phyloP scores from a whole-genome alignment of 1,140 invertebrate genomes.

The Lasioglossum albipes region DNA sequence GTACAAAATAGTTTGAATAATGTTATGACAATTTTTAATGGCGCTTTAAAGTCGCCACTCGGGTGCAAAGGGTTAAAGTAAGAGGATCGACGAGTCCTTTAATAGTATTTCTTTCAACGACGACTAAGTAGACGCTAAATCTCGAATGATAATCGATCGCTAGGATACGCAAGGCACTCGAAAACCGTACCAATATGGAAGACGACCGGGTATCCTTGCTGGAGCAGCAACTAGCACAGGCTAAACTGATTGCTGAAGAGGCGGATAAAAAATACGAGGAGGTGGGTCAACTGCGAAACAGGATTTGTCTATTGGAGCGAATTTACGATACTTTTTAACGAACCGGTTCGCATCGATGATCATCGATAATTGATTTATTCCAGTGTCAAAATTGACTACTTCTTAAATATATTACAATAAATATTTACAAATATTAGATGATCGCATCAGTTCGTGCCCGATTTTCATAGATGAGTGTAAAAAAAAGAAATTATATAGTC shows the following conservation, averaged over 20 bases:
- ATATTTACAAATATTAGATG: too few relatives aligned
- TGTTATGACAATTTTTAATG: too few relatives aligned
- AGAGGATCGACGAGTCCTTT: not conserved
- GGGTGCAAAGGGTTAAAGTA: too few relatives aligned
- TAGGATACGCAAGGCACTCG: constrained; percentile 99
- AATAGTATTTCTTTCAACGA: constrained; percentile 61
- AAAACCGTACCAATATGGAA: constrained; percentile 99
- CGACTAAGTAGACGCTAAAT: constrained; percentile 61
- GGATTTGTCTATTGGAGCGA: constrained; percentile 21
- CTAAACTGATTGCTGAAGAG: constrained; percentile 98
- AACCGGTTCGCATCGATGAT: not conserved
- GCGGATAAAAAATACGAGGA: constrained; percentile 99
- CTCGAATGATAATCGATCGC: constrained; percentile 70
- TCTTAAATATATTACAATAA: too few relatives aligned
- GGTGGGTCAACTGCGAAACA: constrained; percentile 83
- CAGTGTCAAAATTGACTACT: too few relatives aligned
- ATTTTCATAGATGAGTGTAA: too few relatives aligned
- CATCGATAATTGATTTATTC: too few relatives aligned
- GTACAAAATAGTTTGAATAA: too few relatives aligned
- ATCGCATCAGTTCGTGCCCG: too few relatives aligned
- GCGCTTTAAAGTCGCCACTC: too few relatives aligned
- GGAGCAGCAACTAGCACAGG: constrained; percentile 96
- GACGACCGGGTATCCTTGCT: constrained; percentile 96
- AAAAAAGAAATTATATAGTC: too few relatives aligned
- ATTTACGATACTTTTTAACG: constrained; percentile 16